A percentile compares a stretch with the other conserved stretches of the same genome.
Evolutionary conservation across 2,797 vertebrate genomes (phyloP).

Genomic region (Gorsachius magnificus): DNA sequence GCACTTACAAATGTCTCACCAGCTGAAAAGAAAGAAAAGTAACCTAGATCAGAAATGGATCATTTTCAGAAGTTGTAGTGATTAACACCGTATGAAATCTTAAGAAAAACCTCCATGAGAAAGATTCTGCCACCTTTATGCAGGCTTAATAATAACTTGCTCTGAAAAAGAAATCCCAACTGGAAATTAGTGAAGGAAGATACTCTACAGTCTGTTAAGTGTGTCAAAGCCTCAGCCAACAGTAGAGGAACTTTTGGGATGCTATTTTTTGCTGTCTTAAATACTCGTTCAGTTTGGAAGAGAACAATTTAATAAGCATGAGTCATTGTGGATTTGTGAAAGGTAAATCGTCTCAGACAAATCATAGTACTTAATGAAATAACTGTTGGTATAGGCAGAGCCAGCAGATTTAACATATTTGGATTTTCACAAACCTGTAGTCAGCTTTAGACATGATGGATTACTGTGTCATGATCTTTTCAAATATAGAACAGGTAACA

Average conservation of each 20-base stretch:
- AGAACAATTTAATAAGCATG: conserved; percentile 58
- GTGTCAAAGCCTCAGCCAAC: conserved; percentile 15
- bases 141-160: conserved; percentile 23
- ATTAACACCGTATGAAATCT: conserved; percentile 32
- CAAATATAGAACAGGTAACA: conserved; percentile 16
- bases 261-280: conserved; percentile 41
- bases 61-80: conserved; percentile 10
- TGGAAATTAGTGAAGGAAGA: conserved; percentile 10
- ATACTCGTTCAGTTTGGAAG: not conserved
- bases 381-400: conserved; percentile 3
- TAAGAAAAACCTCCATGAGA: not conserved
- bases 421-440: conserved; percentile 25
- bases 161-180: conserved; percentile 21
- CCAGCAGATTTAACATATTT: conserved; percentile 15
- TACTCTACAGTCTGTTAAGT: not conserved
- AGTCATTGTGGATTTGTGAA: conserved; percentile 9
- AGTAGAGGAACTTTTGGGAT: not conserved
- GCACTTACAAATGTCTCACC: conserved; percentile 14
- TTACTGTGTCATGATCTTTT: conserved; percentile 35
- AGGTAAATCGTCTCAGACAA: conserved; percentile 40
- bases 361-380: conserved; percentile 47
- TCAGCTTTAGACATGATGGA: not conserved
- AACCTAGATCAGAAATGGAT: conserved; percentile 12
- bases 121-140: conserved; percentile 4
- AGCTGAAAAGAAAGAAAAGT: conserved; percentile 33